Evolutionary conservation across 2,113 vertebrate genomes (phyloP), one percentile per base, ranked within the genome.

Genomic region (Phyllopteryx taeniolatus): DNA sequence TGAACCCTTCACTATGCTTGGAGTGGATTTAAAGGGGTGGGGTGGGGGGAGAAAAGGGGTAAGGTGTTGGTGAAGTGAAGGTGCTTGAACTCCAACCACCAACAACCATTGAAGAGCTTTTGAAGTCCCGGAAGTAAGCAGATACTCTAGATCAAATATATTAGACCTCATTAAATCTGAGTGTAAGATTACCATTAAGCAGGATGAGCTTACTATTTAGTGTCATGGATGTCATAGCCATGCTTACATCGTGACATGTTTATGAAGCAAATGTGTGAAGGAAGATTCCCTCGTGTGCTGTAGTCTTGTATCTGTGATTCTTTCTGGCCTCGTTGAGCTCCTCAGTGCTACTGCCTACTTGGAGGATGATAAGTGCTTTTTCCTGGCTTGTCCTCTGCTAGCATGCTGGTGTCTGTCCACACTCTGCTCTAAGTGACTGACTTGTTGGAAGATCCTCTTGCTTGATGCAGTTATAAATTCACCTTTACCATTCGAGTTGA

Each of bases 321-420:
- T 71, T 49, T 76, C 22, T 71, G 81, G 10, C 64, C 75, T 79
- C 68, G 5, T 27, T 79, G 77, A 72, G 79, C 72, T 70, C 71
- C 60, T 86, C 81, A 84, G 87, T 85, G 81, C 80, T 83, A 76
- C 82, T 76, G 83, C 79, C 78, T 68, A 73, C 83, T 82, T 82
- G 75, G 77, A 83, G 73, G 78, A 78, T 79, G 79, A 75, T 79
- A 81, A 85, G 74, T 71, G 72, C 67, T 70, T 80, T 80, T 72
- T 33, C 31, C 67, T 57, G 73, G 77, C 70, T 59, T 79, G 72
- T 72, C 77, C 77, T 71, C n/a, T 66, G 63, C 67, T 59, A 72
- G 69, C 47, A 46, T 20, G 67, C 64, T 39, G 75, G 67, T 69
- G 63, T 72, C 67, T 64, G 77, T 79, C 75, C 78, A 15, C 33